Evolutionary conservation across 53 echinoderm and acorn worm species (phyloP), one percentile per base, ranked within the genome.

Genomic region (Patiria pectinifera): DNA sequence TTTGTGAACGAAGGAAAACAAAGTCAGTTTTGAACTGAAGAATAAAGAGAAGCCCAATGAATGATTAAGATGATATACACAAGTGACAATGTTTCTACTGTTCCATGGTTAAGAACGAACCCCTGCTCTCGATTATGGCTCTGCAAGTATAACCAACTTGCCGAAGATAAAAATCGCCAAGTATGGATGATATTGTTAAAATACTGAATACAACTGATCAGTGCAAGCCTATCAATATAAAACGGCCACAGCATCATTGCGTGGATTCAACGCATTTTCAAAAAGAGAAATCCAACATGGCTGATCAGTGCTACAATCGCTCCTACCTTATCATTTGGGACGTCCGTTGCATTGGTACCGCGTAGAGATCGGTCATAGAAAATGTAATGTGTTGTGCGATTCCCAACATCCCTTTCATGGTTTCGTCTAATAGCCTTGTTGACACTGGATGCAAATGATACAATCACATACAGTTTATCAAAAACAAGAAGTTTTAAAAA

Each of bases 301-400:
- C 23, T 4, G 6, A 2, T 2, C 74, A 4, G 74, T 16, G 5
- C n/a, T 53, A 8, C 49, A 53, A 59, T 91, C 62, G 4, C 3
- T 44, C 45, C 3, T 83, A 95, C 97, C 94, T 97, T 85, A 76
- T 97, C 96, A 21, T 47, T 89, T 66, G 97, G 97, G 23, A 96
- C 87, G 86, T 97, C 96, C 24, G 66, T 69, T 89, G 88, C 87
- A 3, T 81, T 66, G n/a, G 94, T 97, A 19, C 89, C 85, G 1
- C 91, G 45, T 26, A 97, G 83, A 15, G 97, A 97, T 82, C 97
- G 91, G 63, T 97, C 97, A 92, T 94, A 95, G 62, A 97, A 87
- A 70, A 97, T 91, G 91, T 97, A 97, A 61, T 97, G 97, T 70
- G 96, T 97, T 78, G 95, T 92, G 6, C 92, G 95, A 25, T 89